These are phyloP conservation scores for Sterna hirundo DNA, from an alignment of 2,113 vertebrate genomes.

Conservation along the genomic window DNA sequence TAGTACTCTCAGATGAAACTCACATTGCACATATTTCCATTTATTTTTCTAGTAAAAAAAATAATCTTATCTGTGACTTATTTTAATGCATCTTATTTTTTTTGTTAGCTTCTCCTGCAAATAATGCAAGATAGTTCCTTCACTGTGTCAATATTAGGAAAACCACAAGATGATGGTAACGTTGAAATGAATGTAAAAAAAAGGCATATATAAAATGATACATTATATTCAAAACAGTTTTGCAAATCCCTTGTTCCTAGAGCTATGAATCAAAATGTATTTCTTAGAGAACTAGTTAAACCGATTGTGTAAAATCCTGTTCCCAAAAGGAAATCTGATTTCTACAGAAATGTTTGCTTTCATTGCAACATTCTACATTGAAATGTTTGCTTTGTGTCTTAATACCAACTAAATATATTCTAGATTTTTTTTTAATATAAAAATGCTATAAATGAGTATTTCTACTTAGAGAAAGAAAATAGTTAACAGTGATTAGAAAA, in stretches of 20 bases:
- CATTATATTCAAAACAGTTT: neutral
- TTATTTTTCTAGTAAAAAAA: neutral
- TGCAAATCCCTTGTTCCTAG: neutral
- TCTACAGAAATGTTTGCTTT: neutral
- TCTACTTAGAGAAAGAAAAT: neutral
- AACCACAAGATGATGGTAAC: neutral
- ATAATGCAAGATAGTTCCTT: neutral
- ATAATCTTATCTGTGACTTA: neutral
- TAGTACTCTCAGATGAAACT: neutral
- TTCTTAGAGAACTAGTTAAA: neutral
- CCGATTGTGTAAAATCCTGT: neutral
- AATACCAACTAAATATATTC: neutral
- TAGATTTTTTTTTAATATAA: neutral
- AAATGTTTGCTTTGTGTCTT: neutral
- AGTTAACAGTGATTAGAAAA: neutral
- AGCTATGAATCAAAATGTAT: neutral
- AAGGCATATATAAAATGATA: neutral
- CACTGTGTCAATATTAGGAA: neutral
- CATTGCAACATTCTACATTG: neutral
- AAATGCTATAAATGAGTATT: neutral
- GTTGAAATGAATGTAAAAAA: neutral
- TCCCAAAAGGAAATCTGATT: neutral
- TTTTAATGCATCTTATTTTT: neutral
- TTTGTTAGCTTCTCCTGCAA: neutral
- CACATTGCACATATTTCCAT: neutral